These are phyloP conservation scores for Onychostoma macrolepis DNA, from an alignment of 2,113 vertebrate genomes.

Conservation along the genomic window DNA sequence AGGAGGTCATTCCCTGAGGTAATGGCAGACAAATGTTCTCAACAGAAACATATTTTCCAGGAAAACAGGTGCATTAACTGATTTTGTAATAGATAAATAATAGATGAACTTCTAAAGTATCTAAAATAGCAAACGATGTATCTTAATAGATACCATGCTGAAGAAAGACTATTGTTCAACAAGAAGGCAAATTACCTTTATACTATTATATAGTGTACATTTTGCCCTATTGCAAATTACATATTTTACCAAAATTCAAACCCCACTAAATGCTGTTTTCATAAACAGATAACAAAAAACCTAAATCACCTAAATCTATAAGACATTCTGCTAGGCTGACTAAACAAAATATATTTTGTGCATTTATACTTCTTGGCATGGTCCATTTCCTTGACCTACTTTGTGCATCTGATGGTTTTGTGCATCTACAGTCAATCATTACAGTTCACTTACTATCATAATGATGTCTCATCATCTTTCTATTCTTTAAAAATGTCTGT, in stretches of 20 bases:
- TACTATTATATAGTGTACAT: background rate
- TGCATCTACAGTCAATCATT: background rate
- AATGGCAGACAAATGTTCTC: conserved; percentile 23
- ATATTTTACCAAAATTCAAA: background rate
- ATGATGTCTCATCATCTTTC: background rate
- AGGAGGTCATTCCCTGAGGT: conserved; percentile 33
- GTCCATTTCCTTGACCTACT: conserved; percentile 13
- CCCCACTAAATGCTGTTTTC: background rate
- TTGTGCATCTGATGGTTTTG: conserved; percentile 6
- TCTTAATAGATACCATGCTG: background rate
- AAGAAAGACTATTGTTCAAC: background rate
- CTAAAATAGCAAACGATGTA: background rate
- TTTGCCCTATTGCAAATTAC: background rate
- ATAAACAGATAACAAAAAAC: background rate
- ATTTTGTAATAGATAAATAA: background rate
- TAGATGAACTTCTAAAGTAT: background rate
- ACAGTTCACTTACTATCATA: background rate
- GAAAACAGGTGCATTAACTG: background rate
- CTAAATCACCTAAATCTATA: background rate
- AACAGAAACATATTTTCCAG: conserved; percentile 10
- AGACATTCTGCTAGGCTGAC: background rate
- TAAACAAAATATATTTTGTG: background rate
- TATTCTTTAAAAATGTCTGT: background rate
- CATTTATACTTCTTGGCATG: background rate
- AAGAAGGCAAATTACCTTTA: background rate